A percentile compares a stretch with the other conserved stretches of the same genome.
Conservation (phyloP, 2,113 vertebrate genomes). For the Paramisgurnus dabryanus region DNA sequence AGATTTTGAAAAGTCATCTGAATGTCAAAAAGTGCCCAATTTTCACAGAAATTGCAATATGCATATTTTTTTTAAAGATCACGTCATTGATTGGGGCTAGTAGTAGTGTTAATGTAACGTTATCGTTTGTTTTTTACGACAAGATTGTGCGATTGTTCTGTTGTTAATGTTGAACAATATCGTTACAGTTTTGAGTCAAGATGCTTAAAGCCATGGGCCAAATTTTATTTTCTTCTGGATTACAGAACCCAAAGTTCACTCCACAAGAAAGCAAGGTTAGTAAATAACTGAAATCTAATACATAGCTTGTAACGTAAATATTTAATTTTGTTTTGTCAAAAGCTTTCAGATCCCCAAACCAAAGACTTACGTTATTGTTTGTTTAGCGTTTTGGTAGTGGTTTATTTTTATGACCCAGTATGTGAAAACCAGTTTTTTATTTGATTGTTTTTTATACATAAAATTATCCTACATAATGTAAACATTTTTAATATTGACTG, state of each 20-base stretch:
- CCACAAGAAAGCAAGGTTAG: conserved; percentile 67
- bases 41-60: background rate
- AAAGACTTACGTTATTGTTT: background rate
- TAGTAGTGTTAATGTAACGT: no score
- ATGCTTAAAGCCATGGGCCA: conserved; percentile 77
- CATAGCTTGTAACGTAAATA: background rate
- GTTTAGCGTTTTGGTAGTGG: no score
- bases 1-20: background rate
- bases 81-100: no score
- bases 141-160: no score
- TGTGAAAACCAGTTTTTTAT: no score
- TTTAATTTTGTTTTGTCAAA: background rate
- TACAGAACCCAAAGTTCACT: conserved; percentile 71
- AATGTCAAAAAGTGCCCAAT: background rate
- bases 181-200: conserved; percentile 1
- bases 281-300: background rate
- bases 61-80: no score
- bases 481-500: no score
- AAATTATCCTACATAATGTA: no score
- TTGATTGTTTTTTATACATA: no score
- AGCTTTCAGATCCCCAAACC: background rate
- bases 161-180: background rate
- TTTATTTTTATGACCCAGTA: background rate
- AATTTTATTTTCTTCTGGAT: conserved; percentile 69
- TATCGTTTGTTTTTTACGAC: no score